Evolutionary conservation across 2,888 invertebrate genomes (phyloP), one percentile per base, ranked within the genome.

Genomic region (Empis stercorea): DNA sequence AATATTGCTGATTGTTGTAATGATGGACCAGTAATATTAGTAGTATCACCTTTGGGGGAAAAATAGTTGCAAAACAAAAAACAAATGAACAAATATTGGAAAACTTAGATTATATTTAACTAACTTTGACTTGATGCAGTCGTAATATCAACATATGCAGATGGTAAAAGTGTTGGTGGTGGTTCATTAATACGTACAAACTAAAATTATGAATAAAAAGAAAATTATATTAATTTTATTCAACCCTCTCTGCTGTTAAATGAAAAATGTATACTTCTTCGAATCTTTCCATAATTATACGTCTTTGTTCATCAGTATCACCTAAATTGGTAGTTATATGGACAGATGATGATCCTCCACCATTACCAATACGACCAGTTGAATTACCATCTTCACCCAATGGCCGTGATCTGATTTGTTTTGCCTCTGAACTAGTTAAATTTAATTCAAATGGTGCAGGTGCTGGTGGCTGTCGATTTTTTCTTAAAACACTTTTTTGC

Each of bases 401-500:
- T 3, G 70, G 70, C 53, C 73, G 74, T 15, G 73, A 72, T 40
- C 76, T 70, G 36, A 71, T 66, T 54, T 63, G 56, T 44, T 59
- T 55, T 45, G 54, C 59, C 43, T 57, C 54, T 16, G 61, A 57
- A 23, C 58, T 54, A 44, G 59, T 55, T 34, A 60, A 49, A 54
- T 61, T 65, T 20, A 62, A 51, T 48, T 65, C 67, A 45, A 62
- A 62, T 15, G 61, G 60, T 45, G 61, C 59, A 38, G 64, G 61
- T 15, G 63, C 57, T 30, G 52, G 53, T 37, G 62, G 57, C 46
- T 62, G 63, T 4, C 67, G 67, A 59, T 61, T 66, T 49, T 69
- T 66, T 30, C 66, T 64, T n/a, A 63, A 55, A n/a, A 63, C 56
- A 48, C 61, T 61, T 42, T 66, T 66, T 13, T 61, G 54, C 46